Percentiles rank a stretch among this genome's conserved stretches.
Evolutionary conservation across 2,888 invertebrate genomes (phyloP).

Genomic region (Lypha dubia): DNA sequence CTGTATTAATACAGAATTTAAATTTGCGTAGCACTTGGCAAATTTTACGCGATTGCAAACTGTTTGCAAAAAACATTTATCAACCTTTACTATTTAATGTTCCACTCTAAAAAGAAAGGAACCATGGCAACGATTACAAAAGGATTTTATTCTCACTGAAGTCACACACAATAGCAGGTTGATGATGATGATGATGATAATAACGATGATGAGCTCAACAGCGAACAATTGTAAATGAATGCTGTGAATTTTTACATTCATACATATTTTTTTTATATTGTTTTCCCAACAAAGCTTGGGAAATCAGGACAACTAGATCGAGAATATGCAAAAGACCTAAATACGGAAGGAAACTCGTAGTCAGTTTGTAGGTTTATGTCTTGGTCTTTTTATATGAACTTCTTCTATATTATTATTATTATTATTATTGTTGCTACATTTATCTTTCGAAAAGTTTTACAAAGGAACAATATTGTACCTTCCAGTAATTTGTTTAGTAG

Average conservation of each 20-base stretch:
- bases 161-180: constrained; percentile 1
- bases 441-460: not conserved
- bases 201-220: constrained; percentile 3
- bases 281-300: not conserved
- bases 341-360: not conserved
- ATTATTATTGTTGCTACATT: not conserved
- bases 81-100: constrained; percentile 41
- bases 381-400: not conserved
- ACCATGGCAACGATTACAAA: constrained; percentile 13
- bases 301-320: constrained; percentile 1
- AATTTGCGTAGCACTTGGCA: constrained; percentile 24
- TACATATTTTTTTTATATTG: not conserved
- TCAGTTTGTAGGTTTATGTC: constrained; percentile 13
- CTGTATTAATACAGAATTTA: constrained; percentile 13
- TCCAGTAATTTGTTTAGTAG: constrained; percentile 14
- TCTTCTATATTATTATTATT: too few species aligned
- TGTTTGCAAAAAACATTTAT: constrained; percentile 54
- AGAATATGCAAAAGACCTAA: not conserved
- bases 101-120: not conserved
- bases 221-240: constrained; percentile 20
- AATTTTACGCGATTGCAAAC: constrained; percentile 52
- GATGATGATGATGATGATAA: too few species aligned
- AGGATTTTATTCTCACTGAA: not conserved
- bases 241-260: not conserved
- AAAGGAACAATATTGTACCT: constrained; percentile 7